Base-by-base conservation (phyloP, 2,113 vertebrate genomes). In the Oriolus oriolus region DNA sequence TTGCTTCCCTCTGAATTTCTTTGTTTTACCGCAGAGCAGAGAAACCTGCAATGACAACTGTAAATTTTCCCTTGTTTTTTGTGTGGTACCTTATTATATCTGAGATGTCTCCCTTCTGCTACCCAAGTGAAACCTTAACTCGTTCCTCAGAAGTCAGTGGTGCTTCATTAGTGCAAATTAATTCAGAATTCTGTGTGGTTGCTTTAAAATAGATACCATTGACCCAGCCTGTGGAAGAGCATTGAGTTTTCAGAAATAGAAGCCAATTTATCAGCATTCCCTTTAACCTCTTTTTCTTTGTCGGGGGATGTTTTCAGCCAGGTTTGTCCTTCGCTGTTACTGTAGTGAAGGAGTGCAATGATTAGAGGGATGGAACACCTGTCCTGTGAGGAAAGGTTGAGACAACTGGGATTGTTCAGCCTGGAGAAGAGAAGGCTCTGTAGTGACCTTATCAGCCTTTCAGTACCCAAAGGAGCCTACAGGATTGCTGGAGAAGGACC, bases 31-130 rank as follows among this genome's bases (percentile, higher is more conserved):
- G 20, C 50, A 60, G 12, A 81, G 65, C 66, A 83, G 41, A n/a
- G 77, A 95, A 81, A 93, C 75, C 71, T 81, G 87, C 73, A 78
- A 3, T 66, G n/a, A 16, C 54, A 88, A 37, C 6, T 10, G 64
- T 54, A 63, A 47, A 70, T 94, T 95, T 76, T 69, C 76, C 53
- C 75, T 87, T 65, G 22, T 30, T 45, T 97, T 96, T 95, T 95
- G 20, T 78, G 39, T 69, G 31, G 82, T 84, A 77, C 86, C 73
- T 87, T 83, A 50, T 88, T 92, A 60, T 94, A 96, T 96, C 81
- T 84, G 64, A 77, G 93, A 56, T 60, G 85, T 54, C 41, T 69
- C 39, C 71, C 45, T 90, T 94, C 39, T 80, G 60, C 73, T 69
- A 17, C 56, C 30, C 59, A 37, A 45, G 74, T 60, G 65, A 64